These are phyloP conservation scores for Biston betularia DNA, from an alignment of 2,888 invertebrate species.

Conservation along the genomic window DNA sequence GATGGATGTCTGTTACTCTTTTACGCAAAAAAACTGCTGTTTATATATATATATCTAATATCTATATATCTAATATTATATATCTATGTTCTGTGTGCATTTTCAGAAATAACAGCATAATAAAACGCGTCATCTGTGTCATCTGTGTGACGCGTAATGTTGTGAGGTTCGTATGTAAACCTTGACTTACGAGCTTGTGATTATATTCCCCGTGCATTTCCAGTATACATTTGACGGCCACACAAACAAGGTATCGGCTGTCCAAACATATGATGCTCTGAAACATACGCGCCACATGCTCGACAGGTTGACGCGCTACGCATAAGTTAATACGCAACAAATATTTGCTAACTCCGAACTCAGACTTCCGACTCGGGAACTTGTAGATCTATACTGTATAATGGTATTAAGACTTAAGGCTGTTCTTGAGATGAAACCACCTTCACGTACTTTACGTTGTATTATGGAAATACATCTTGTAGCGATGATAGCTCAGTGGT, in stretches of 20 bases:
- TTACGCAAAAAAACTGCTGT: too few species aligned
- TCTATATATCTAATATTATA: too few species aligned
- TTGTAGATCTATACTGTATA: too few species aligned
- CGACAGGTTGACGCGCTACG: conserved; percentile 49
- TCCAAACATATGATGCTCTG: conserved; percentile 56
- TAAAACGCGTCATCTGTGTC: too few species aligned
- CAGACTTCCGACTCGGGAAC: neutral
- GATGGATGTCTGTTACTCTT: too few species aligned
- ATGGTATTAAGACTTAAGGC: conserved; percentile 4
- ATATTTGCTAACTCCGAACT: conserved; percentile 38
- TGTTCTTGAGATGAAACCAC: too few species aligned
- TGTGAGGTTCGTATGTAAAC: neutral
- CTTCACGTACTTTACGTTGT: too few species aligned
- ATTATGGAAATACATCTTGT: too few species aligned
- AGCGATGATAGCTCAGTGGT: too few species aligned
- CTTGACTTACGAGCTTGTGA: neutral
- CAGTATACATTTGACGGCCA: conserved; percentile 15
- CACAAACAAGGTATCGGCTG: conserved; percentile 41
- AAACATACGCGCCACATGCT: conserved; percentile 40
- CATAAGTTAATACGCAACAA: conserved; percentile 58
- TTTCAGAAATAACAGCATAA: too few species aligned
- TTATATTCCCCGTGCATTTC: neutral
- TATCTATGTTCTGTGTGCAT: too few species aligned
- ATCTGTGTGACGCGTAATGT: neutral
- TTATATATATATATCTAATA: too few species aligned